These are phyloP conservation scores for Mustela lutreola DNA, from an alignment of 2,113 vertebrate species.

Conservation along the genomic window DNA sequence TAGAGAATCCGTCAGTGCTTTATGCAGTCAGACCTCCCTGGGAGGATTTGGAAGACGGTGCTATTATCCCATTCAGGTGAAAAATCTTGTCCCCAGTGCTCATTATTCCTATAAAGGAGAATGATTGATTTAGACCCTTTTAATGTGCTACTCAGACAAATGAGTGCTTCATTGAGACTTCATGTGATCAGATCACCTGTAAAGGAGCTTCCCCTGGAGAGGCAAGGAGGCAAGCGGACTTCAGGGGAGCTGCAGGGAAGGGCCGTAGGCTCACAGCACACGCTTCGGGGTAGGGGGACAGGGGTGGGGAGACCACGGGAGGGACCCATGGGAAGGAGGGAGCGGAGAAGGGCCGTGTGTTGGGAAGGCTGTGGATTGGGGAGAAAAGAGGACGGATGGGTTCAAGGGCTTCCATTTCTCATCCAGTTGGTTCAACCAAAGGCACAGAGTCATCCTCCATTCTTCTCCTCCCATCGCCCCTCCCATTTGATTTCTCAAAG, in stretches of 20 bases:
- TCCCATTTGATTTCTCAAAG: neutral
- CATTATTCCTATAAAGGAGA: slow-evolving; percentile 79
- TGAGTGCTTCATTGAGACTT: slow-evolving; percentile 76
- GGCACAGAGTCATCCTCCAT: neutral
- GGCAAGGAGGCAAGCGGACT: neutral
- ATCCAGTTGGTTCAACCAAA: neutral
- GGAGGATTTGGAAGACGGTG: slow-evolving; percentile 68
- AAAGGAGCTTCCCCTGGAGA: slow-evolving; percentile 60
- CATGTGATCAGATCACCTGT: slow-evolving; percentile 80
- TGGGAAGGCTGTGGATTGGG: neutral
- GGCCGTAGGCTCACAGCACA: neutral
- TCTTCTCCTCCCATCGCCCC: neutral
- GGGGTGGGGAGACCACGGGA: neutral
- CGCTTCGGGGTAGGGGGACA: rapidly evolving
- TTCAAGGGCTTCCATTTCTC: neutral
- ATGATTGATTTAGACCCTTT: slow-evolving; percentile 79
- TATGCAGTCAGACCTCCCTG: slow-evolving; percentile 67
- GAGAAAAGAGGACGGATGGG: neutral
- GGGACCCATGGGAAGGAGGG: neutral
- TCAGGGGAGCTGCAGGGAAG: neutral
- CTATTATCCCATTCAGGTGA: slow-evolving; percentile 79
- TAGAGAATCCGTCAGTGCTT: slow-evolving; percentile 73
- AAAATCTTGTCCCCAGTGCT: slow-evolving; percentile 79
- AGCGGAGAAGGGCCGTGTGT: neutral
- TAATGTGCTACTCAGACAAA: slow-evolving; percentile 79